These are phyloP conservation scores for Ooceraea biroi DNA, from an alignment of 1,140 invertebrate species.

Conservation along the genomic window DNA sequence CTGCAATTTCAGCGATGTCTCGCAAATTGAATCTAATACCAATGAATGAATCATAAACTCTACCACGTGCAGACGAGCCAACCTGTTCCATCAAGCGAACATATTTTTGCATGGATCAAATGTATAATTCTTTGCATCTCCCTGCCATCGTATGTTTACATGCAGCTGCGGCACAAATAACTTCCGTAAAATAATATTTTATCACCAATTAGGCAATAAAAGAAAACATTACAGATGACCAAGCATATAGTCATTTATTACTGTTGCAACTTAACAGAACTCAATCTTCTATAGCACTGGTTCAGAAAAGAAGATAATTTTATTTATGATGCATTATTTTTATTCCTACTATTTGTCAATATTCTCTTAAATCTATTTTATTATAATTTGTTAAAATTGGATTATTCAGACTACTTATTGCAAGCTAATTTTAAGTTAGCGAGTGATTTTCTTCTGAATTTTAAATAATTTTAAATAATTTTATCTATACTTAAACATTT, in stretches of 20 bases:
- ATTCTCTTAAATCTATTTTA: no score
- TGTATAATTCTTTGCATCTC: slow-evolving; percentile 28
- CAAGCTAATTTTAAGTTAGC: no score
- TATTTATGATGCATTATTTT: slow-evolving; percentile 15
- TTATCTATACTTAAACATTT: neutral
- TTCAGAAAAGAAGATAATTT: neutral
- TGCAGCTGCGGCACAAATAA: neutral
- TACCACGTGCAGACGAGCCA: slow-evolving; percentile 4
- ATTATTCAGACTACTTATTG: no score
- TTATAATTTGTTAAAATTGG: no score
- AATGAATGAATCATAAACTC: slow-evolving; percentile 46
- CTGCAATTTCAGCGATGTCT: slow-evolving; percentile 36
- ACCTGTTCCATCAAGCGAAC: slow-evolving; percentile 15
- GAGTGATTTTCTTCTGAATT: neutral
- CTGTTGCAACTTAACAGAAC: slow-evolving; percentile 2
- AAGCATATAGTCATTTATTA: neutral
- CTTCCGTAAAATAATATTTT: slow-evolving; percentile 23
- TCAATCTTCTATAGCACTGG: neutral
- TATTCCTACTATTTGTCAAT: neutral
- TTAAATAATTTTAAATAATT: neutral
- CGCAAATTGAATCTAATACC: slow-evolving; percentile 50
- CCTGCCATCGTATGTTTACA: neutral
- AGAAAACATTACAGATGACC: neutral
- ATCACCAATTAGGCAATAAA: neutral
- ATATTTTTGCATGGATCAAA: slow-evolving; percentile 22